Evolutionary conservation across 2,888 invertebrate species (phyloP), one percentile per base, ranked within the genome.

Genomic region (Bugulina stolonifera): DNA sequence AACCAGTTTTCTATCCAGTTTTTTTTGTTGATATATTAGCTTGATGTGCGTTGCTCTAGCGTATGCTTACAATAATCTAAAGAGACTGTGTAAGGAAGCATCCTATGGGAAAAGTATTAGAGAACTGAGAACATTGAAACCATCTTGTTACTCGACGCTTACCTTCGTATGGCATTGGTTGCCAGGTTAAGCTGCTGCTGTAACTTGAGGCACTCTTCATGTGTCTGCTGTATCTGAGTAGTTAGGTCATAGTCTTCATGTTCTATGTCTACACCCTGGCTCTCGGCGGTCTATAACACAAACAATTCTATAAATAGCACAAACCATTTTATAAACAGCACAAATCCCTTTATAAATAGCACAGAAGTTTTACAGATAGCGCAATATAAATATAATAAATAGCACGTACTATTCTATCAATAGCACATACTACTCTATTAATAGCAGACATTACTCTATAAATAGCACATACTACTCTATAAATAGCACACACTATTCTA

Each of bases 161-260:
- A 64, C 64, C 64, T 2, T 32, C 64, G 27, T 14, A 64, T 82
- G 25, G 83, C 83, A 57, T 80, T 73, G 75, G 80, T 80, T 54
- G 94, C 91, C 0, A 92, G 89, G 83, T 94, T 95, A 72, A 94
- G 85, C 84, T 95, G 94, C 76, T 92, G 91, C 84, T 95, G 95
- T 70, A 94, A 88, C 77, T 91, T 90, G 78, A 93, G 89, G 80
- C 94, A 93, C 85, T 94, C 93, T 88, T 87, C 86, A 79, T 89
- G 89, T 22, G 88, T 86, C 73, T 87, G 81, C 22, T 87, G 77
- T 71, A 89, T 87, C 70, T 76, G 78, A 57, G 78, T 77, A 75
- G 85, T 85, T 0, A 88, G 87, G 73, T 90, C 82, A 35, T 73
- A 75, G n/a, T 64, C 64, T 27, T 64, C 64, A 14, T 64, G 32